Evolutionary conservation across 2,888 invertebrate genomes (phyloP), one percentile per base, ranked within the genome.

Genomic region (Frankliniella intonsa): DNA sequence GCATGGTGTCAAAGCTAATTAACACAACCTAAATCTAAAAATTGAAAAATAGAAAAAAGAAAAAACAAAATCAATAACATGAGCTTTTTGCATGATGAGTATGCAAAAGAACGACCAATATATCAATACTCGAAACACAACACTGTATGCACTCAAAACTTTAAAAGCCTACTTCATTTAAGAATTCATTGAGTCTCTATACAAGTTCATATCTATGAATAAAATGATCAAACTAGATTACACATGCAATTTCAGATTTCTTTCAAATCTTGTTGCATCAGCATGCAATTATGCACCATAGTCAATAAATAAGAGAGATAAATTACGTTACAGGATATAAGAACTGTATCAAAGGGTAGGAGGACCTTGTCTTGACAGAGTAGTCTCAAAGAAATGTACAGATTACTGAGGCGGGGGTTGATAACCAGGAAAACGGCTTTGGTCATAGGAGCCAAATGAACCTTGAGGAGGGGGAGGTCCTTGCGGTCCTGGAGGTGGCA

Each of bases 281-380:
- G 38, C 17, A 62, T 62, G 7, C 5, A 62, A 19, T 62, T 62
- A 14, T 10, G 62, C 11, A 19, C 17, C 14, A 17, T n/a, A 76
- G 12, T 76, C 69, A 76, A 76, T 76, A 76, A 76, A 76, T 76
- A 76, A 76, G 69, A 76, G 69, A 76, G 69, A 76, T 76, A 76
- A 76, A 25, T 76, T 76, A 76, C 69, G 69, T 76, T 38, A 76
- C 22, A 76, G 12, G n/a, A 76, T 55, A 76, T 25, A 76, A 22
- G 12, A 38, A 38, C 5, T 38, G 3, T 38, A 38, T 38, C 38
- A 38, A 38, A 38, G 38, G 5, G 38, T 38, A 38, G 38, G 38
- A 2, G 38, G 38, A 5, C 5, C 38, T 38, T 38, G 38, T 38
- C 38, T 38, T 38, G 38, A 38, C 38, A 38, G 38, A 38, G 5